A percentile compares a stretch with the other conserved stretches of the same genome.
Evolutionary conservation across 2,113 vertebrate species (phyloP).

Genomic region (Austrofundulus limnaeus): DNA sequence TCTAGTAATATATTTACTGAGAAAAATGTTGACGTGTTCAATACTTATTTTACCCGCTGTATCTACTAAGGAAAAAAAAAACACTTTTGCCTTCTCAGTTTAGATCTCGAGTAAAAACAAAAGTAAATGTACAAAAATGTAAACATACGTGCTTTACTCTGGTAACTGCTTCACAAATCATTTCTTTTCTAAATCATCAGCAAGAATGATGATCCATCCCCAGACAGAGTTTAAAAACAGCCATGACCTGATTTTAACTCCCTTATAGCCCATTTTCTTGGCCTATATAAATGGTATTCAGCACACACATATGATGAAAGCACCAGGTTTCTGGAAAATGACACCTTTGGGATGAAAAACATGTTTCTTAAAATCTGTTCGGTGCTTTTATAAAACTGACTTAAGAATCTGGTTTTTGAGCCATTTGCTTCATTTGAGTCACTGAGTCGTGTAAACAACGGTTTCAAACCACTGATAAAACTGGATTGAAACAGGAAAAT

Average conservation of each 20-base stretch:
- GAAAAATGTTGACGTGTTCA: too few species aligned
- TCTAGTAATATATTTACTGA: too few species aligned
- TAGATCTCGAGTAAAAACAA: background rate
- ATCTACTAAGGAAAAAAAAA: background rate
- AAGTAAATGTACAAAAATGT: background rate
- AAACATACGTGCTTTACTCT: conserved; percentile 16
- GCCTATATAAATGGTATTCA: conserved; percentile 58
- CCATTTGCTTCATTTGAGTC: too few species aligned
- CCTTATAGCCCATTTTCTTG: conserved; percentile 53
- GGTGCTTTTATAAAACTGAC: conserved; percentile 35
- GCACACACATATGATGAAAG: conserved; percentile 23
- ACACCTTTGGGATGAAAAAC: conserved; percentile 30
- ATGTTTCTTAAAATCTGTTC: conserved; percentile 27
- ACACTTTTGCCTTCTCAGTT: background rate
- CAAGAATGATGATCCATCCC: conserved; percentile 37
- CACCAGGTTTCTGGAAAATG: conserved; percentile 33
- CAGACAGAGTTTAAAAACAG: conserved; percentile 63
- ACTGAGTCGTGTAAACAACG: too few species aligned
- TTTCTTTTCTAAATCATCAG: conserved; percentile 16
- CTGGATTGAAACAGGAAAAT: too few species aligned
- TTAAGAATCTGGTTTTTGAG: conserved; percentile 27
- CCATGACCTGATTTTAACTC: conserved; percentile 64
- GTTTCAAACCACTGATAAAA: too few species aligned
- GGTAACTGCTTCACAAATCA: conserved; percentile 18
- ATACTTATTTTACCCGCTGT: too few species aligned